Evolutionary conservation across 2,797 vertebrate species (phyloP), one percentile per base, ranked within the genome.

Genomic region (Phataginus tetradactyla): DNA sequence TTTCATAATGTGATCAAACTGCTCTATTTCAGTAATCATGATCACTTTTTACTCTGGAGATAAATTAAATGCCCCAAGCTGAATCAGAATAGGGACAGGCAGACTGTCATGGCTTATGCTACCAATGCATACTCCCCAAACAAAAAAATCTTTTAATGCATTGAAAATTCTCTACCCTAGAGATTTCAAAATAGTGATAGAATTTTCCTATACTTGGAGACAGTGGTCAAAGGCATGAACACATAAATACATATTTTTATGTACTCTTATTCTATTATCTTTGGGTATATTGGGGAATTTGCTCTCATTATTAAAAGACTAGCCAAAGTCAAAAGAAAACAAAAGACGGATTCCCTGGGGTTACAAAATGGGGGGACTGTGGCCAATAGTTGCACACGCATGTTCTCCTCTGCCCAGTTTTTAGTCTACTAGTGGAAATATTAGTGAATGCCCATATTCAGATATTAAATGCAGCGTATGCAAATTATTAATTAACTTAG

Each of bases 131-230:
- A 89, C n/a, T 69, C 21, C 18, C 45, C 34, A 69, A 71, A 81
- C 29, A 72, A 91, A 93, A 90, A 84, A 37, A 59, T 20, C 21
- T 42, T 81, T 45, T 77, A 61, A 72, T 89, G 12, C 29, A 34
- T 66, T 89, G 51, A 77, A 94, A 92, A 81, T 94, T 69, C 10
- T 83, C 69, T 81, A 20, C 32, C 55, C 69, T 93, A 63, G 39
- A 92, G 34, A 53, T 91, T 91, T 94, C 53, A 81, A 80, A 96
- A 94, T 32, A 86, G n/a, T 91, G 59, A 86, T 63, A 83, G 5
- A 94, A 89, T 78, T 90, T 88, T 75, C 57, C 45, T 86, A 29
- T 12, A 81, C 27, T 81, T 95, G 77, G 39, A 89, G n/a, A 89
- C 1, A 94, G 49, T 21, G 86, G 85, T 55, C 71, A 90, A 86